Evolutionary conservation across 2,797 vertebrate genomes (phyloP), one percentile per base, ranked within the genome.

Genomic region (Clarias laeviceps): DNA sequence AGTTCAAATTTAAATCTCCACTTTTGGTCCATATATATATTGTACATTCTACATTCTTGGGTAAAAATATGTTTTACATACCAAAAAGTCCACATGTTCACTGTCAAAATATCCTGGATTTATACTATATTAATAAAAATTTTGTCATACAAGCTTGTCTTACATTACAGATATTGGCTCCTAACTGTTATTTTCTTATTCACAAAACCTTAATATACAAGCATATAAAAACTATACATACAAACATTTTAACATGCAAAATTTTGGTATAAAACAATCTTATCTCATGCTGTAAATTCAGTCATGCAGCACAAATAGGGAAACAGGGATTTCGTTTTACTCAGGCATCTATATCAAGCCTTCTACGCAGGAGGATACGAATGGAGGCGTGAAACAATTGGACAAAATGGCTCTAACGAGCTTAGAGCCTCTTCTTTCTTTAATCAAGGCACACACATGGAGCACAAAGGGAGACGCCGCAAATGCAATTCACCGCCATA

Each of bases 371-470:
- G 95, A 89, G 95, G 94, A 95, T 93, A 95, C 90, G 93, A 94
- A 93, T 89, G 94, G 91, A 93, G 93, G 93, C 86, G 92, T 93
- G 90, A 94, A 95, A 96, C 94, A 96, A 95, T 94, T 88, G 92
- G 91, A 95, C 93, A 95, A 94, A 96, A 95, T 94, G 93, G 93
- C 92, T 93, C 90, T 95, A 95, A 96, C 92, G 91, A 90, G 95
- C 94, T 95, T 95, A 96, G 94, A 93, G 94, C 93, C 94, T 94
- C 94, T 94, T 93, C 92, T 94, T 93, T 95, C 94, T 95, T 95
- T 95, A 95, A 96, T 96, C 94, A 93, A 94, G 94, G 94, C 94
- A 94, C 95, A 95, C 94, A 95, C 94, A 94, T 93, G 92, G 92
- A 90, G 86, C 93, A 95, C 94, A 95, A 95, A 95, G 91, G 91